Conservation (phyloP, 1,140 invertebrate species). For the Ericerus pela region DNA sequence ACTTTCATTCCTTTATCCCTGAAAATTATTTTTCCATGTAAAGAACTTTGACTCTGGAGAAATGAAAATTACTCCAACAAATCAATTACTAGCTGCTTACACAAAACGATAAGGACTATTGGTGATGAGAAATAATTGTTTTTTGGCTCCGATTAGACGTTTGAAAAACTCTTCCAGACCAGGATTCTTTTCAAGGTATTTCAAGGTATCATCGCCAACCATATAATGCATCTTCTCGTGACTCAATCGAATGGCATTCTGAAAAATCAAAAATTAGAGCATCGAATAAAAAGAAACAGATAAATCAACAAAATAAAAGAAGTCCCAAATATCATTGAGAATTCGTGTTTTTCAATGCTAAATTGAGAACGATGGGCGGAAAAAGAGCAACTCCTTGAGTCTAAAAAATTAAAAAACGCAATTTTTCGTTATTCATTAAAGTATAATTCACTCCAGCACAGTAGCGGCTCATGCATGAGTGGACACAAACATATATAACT, state of each 20-base stretch:
- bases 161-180: constrained; percentile 61
- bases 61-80: background rate
- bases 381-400: background rate
- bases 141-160: constrained; percentile 51
- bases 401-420: too few relatives aligned
- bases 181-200: constrained; percentile 66
- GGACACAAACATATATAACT: too few relatives aligned
- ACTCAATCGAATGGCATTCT: constrained; percentile 76
- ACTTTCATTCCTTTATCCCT: constrained; percentile 85
- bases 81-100: constrained; percentile 45
- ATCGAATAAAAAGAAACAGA: background rate
- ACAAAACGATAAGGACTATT: constrained; percentile 95
- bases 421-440: too few relatives aligned
- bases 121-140: constrained; percentile 90
- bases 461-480: too few relatives aligned
- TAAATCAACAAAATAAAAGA: too few relatives aligned
- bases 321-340: too few relatives aligned
- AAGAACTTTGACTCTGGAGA: background rate
- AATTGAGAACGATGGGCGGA: too few relatives aligned
- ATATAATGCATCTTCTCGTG: constrained; percentile 83
- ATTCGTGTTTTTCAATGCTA: too few relatives aligned
- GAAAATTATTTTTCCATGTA: constrained; percentile 18
- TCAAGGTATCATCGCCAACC: constrained; percentile 58
- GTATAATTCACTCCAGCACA: too few relatives aligned
- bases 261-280: constrained; percentile 27